Evolutionary conservation across 1,140 invertebrate genomes (phyloP).

Genomic region (Drosophila takahashii): DNA sequence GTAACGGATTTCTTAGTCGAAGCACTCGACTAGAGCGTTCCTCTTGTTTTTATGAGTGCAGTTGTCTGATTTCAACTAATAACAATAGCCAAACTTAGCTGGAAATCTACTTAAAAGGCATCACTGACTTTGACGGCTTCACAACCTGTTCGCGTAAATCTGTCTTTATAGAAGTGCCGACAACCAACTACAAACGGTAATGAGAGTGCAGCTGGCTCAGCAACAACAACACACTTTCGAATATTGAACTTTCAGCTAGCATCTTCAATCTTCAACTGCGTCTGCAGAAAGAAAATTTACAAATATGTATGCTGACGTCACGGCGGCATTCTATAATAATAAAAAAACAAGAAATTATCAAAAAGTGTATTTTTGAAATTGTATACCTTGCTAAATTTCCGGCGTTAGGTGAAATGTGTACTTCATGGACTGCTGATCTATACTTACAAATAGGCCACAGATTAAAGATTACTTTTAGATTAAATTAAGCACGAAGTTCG

Average conservation of each 20-base stretch:
- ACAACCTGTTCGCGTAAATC: conserved; percentile 77
- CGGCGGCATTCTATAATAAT: conserved; percentile 11
- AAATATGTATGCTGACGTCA: conserved; percentile 52
- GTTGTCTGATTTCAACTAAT: neutral
- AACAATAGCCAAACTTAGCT: neutral
- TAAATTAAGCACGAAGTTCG: neutral
- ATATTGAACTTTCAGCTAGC: conserved; percentile 49
- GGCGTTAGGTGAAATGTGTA: neutral
- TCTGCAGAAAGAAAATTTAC: neutral
- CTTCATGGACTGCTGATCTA: no score
- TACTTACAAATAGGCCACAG: neutral
- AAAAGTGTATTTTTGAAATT: no score
- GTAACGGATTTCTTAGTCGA: no score
- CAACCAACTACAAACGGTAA: conserved; percentile 61
- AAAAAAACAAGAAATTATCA: conserved; percentile 20
- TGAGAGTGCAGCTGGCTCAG: conserved; percentile 54
- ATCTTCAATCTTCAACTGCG: conserved; percentile 31
- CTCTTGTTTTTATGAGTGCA: neutral
- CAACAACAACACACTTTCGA: conserved; percentile 61
- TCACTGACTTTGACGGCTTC: conserved; percentile 29
- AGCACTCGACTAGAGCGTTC: no score
- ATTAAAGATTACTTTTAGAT: neutral
- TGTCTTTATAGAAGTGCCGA: conserved; percentile 76
- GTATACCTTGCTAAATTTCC: conserved; percentile 9
- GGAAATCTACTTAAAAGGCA: neutral